These are phyloP conservation scores for Cathartes aura DNA, from an alignment of 2,113 vertebrate species.

Conservation along the genomic window DNA sequence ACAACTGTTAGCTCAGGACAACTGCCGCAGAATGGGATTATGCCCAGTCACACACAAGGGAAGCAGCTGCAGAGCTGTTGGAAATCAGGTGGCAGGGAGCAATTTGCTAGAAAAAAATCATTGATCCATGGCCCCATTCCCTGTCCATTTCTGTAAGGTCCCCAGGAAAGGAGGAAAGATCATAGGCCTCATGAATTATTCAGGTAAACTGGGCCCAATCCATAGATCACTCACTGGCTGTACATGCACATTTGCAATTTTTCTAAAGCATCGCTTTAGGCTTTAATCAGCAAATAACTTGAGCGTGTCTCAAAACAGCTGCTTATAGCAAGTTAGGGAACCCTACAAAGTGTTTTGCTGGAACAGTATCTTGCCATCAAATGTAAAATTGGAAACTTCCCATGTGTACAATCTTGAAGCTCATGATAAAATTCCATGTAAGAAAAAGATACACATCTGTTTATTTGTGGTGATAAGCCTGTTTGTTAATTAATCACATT, in stretches of 20 bases:
- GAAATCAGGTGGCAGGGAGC: background rate
- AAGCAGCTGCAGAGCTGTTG: background rate
- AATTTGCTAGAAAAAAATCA: background rate
- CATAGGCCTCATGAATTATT: constrained; percentile 48
- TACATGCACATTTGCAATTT: background rate
- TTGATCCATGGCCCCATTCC: background rate
- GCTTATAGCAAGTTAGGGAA: constrained; percentile 4
- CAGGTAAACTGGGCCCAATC: background rate
- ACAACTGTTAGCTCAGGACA: background rate
- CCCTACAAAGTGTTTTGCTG: background rate
- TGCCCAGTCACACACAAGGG: background rate
- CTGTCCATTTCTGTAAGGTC: constrained; percentile 2
- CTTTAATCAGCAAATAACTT: constrained; percentile 41
- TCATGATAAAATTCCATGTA: background rate
- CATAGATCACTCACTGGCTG: background rate
- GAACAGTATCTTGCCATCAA: background rate
- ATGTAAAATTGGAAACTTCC: constrained; percentile 7
- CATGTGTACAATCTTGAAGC: background rate
- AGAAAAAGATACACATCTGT: constrained; percentile 3
- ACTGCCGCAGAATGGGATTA: background rate
- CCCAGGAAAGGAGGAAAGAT: background rate
- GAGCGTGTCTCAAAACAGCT: constrained; percentile 10
- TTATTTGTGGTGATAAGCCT: constrained; percentile 37
- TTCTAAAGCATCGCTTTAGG: background rate
- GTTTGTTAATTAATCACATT: constrained; percentile 62